phyloP scores from a whole-genome alignment of 2,113 vertebrate genomes.

The Tragelaphus buxtoni region DNA sequence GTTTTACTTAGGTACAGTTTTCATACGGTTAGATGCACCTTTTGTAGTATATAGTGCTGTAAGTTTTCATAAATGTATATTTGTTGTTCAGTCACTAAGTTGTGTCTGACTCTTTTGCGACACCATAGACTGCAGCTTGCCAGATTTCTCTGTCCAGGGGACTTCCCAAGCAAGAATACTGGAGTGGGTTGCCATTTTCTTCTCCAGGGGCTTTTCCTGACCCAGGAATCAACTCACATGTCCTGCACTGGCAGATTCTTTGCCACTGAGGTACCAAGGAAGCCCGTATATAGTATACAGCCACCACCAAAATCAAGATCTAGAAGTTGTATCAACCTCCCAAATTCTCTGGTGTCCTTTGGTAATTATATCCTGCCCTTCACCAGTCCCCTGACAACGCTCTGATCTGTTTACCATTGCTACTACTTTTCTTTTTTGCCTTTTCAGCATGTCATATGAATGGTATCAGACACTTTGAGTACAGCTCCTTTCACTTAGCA shows the following conservation, averaged over 20 bases:
- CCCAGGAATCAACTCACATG: not conserved
- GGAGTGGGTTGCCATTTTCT: not conserved
- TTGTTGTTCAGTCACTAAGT: not conserved
- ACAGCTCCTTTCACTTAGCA: not conserved
- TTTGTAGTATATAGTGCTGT: not conserved
- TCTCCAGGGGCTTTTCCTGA: not conserved
- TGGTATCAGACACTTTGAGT: not conserved
- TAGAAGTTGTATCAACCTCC: not conserved
- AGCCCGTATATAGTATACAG: not conserved
- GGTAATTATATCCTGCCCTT: not conserved
- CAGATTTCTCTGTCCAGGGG: not conserved
- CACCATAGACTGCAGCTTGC: not conserved
- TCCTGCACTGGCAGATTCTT: not conserved
- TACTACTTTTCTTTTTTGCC: not conserved
- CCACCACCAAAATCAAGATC: not conserved
- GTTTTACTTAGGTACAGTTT: not conserved
- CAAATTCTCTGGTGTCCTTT: not conserved
- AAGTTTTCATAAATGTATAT: not conserved
- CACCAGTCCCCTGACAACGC: not conserved
- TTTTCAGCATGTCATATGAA: not conserved
- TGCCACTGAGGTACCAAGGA: not conserved
- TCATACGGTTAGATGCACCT: not conserved
- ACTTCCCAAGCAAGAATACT: not conserved
- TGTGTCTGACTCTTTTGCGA: not conserved
- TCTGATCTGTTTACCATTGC: not conserved